phyloP scores from a whole-genome alignment of 2,888 invertebrate species.

The Drosophila dives region DNA sequence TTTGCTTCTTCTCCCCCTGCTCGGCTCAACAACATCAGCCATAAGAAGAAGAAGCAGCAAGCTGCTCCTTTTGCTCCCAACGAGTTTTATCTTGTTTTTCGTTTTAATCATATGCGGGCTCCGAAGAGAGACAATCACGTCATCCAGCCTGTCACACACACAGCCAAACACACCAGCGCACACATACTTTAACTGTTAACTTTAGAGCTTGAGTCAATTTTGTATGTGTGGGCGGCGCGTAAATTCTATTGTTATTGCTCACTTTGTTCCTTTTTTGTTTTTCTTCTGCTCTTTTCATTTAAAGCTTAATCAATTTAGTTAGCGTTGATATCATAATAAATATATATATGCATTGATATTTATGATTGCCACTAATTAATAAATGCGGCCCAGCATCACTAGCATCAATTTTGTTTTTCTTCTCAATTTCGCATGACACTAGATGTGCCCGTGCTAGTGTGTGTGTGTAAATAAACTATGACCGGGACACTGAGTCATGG shows the following conservation, averaged over 20 bases:
- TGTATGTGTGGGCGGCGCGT: constrained; percentile 41
- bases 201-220: constrained; percentile 58
- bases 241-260: constrained; percentile 55
- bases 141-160: constrained; percentile 71
- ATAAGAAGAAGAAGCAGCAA: constrained; percentile 12
- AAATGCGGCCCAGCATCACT: constrained; percentile 49
- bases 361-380: constrained; percentile 50
- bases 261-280: constrained; percentile 14
- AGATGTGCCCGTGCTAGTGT: constrained; percentile 15
- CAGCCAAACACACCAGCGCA: constrained; percentile 23
- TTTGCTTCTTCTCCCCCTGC: constrained; percentile 49
- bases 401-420: constrained; percentile 52
- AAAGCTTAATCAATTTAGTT: constrained; percentile 64
- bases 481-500: constrained; percentile 70
- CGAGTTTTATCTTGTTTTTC: constrained; percentile 80
- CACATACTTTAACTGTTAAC: constrained; percentile 47
- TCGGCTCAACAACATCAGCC: constrained; percentile 52
- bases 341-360: constrained; percentile 7
- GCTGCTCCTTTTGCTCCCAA: constrained; percentile 72
- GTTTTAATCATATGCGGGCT: constrained; percentile 79
- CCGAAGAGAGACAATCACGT: constrained; percentile 73
- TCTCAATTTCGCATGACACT: constrained; percentile 32
- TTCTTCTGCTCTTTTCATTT: constrained; percentile 27
- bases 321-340: constrained; percentile 18
- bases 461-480: constrained; percentile 61